A percentile compares a stretch with the other conserved stretches of the same genome.
Conservation (phyloP, 2,113 vertebrate genomes). For the Plecturocebus donacophilus region DNA sequence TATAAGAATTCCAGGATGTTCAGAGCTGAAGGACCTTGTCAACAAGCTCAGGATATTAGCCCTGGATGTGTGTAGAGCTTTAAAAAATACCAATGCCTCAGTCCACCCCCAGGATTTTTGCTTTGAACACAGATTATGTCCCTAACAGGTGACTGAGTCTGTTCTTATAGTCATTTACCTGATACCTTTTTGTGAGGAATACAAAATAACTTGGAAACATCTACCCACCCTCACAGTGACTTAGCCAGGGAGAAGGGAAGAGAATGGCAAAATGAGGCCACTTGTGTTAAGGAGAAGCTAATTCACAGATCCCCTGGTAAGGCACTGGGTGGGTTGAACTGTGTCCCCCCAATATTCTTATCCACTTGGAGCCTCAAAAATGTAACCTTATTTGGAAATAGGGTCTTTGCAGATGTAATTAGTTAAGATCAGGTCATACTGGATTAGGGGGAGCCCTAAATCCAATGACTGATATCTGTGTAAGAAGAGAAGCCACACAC, state of each 20-base stretch:
- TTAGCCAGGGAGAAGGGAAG: background rate
- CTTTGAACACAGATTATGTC: background rate
- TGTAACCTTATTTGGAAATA: background rate
- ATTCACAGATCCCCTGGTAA: background rate
- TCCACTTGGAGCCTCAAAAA: background rate
- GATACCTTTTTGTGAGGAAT: background rate
- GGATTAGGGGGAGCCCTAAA: background rate
- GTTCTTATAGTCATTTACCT: background rate
- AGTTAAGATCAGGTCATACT: background rate
- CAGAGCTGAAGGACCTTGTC: background rate
- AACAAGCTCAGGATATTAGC: background rate
- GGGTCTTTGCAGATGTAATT: background rate
- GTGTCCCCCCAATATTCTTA: background rate
- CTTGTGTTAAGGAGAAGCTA: fast-evolving
- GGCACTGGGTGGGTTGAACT: background rate
- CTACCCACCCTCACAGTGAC: background rate
- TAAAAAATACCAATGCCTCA: background rate
- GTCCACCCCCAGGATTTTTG: background rate
- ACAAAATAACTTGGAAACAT: background rate
- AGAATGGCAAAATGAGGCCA: background rate
- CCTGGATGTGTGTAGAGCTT: background rate
- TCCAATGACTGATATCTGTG: background rate
- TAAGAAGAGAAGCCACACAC: background rate
- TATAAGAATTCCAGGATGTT: background rate
- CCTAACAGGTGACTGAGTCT: background rate